phyloP scores from a whole-genome alignment of 1,140 invertebrate species.

The Bradynema listronoti region DNA sequence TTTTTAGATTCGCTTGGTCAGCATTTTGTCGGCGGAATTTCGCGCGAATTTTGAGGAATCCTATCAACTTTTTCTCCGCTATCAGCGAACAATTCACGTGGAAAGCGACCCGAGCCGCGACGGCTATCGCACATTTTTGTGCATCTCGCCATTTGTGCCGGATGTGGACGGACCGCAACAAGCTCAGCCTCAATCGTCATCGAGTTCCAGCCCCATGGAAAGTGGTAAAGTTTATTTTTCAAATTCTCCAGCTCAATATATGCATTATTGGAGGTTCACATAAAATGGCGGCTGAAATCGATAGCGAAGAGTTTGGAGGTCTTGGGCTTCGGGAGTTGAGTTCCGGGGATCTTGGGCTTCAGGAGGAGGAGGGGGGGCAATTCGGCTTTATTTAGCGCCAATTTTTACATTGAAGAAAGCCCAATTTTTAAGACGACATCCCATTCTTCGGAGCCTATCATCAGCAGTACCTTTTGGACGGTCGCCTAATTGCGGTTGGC shows the following conservation, averaged over 20 bases:
- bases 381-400: no score
- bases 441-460: conserved; percentile 80
- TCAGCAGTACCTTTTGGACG: conserved; percentile 88
- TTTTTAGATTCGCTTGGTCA: conserved; percentile 71
- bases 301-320: no score
- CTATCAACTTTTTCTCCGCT: conserved; percentile 68
- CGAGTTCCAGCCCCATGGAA: no score
- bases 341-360: no score
- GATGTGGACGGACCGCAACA: conserved; percentile 11
- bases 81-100: conserved; percentile 64
- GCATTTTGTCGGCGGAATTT: conserved; percentile 66
- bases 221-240: no score
- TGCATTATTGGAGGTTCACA: no score
- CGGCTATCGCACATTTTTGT: conserved; percentile 75
- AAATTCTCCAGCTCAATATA: no score
- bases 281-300: no score
- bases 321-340: no score
- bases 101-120: conserved; percentile 71
- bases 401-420: no score
- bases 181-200: no score
- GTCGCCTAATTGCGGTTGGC: conserved; percentile 82
- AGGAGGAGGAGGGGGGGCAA: no score
- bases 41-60: conserved; percentile 65
- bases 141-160: conserved; percentile 20
- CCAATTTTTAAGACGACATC: not conserved